Base-by-base conservation (phyloP, 1,140 invertebrate species). In the Drosophila trapezifrons region DNA sequence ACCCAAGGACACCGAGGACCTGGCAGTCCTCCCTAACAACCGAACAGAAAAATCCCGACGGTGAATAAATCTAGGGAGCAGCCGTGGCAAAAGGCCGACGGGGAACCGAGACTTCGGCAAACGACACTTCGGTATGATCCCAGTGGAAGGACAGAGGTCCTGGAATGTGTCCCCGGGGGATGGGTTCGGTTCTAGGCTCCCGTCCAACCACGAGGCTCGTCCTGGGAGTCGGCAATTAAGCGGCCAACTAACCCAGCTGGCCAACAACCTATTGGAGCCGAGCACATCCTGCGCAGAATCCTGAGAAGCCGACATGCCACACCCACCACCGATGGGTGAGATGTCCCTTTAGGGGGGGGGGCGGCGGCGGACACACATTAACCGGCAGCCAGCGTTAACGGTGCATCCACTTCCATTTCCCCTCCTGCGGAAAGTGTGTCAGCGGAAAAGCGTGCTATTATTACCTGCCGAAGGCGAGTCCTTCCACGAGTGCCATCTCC, bases 261-360 rank as follows among this genome's bases (percentile, higher is more conserved):
- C 38, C 51, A 63, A 59, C 83, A 82, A 86, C 84, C 84, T 89
- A 87, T 87, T 83, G 80, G 69, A 87, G 52, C 65, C 38, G 38
- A 90, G 84, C 73, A 80, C 37, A 78, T 40, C 80, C 74, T 87
- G 84, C 84, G 84, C 84, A 87, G 80, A 87, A 78, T 77, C 84
- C 77, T 37, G 51, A 37, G 43, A 63, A 22, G 17, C 27, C 45
- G 56, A 35, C 43, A 69, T 64, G 76, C 77, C 84, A 87, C 84
- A 89, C 84, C 84, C 84, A 89, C 80, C 32, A 1, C 7, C 8
- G 32, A 37, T 38, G 13, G n/a, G n/a, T n/a, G n/a, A n/a, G n/a
- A n/a, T n/a, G n/a, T n/a, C n/a, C n/a, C n/a, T n/a, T n/a, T n/a
- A n/a, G n/a, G 42, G 27, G 3, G 29, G 17, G 29, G 29, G 2